These are phyloP conservation scores for Procambarus clarkii DNA, from an alignment of 1,140 invertebrate genomes.

Conservation along the genomic window DNA sequence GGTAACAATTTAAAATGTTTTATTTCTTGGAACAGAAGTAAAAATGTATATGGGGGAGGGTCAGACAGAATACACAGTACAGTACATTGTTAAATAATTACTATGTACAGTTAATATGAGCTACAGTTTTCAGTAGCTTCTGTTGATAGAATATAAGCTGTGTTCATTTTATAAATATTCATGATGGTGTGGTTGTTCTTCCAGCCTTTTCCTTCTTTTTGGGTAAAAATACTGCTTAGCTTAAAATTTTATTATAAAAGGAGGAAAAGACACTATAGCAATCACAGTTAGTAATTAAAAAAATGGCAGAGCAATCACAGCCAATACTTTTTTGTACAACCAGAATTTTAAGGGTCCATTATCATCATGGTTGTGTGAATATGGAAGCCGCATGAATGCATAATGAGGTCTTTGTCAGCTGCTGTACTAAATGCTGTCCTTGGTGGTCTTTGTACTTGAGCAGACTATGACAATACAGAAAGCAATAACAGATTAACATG, in stretches of 20 bases:
- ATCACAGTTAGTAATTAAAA: neutral
- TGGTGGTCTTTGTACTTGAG: neutral
- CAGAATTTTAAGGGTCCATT: constrained; percentile 43
- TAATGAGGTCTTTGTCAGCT: constrained; percentile 41
- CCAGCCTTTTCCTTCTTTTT: neutral
- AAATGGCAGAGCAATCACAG: neutral
- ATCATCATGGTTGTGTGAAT: constrained; percentile 38
- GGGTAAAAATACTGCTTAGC: neutral
- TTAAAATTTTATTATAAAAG: neutral
- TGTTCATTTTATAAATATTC: constrained; percentile 2
- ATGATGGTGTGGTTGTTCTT: neutral
- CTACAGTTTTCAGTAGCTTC: constrained; percentile 33
- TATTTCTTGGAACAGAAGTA: neutral
- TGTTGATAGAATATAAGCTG: constrained; percentile 5
- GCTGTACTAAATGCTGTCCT: neutral
- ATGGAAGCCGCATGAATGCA: neutral
- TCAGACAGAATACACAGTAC: too few relatives aligned
- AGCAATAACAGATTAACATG: constrained; percentile 2
- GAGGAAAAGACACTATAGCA: neutral
- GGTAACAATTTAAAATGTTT: neutral
- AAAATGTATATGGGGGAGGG: neutral
- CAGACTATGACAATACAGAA: constrained; percentile 17
- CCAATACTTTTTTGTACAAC: constrained; percentile 20
- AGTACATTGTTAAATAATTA: neutral
- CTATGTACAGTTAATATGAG: neutral